These are phyloP conservation scores for Phrynocephalus versicolor DNA, from an alignment of 2,113 vertebrate genomes.

Conservation along the genomic window DNA sequence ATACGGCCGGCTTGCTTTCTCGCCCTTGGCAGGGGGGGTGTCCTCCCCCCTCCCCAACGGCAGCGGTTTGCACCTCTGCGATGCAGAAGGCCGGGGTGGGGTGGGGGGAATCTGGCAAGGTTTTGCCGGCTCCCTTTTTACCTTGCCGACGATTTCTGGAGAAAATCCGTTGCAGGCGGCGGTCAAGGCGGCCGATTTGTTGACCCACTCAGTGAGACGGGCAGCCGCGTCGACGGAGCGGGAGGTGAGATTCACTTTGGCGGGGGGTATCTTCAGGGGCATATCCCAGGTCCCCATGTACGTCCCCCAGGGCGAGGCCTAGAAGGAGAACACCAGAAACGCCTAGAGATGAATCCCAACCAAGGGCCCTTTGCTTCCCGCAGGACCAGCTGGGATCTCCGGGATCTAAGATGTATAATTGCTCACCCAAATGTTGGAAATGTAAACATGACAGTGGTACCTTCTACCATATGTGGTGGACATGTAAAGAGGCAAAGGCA, in stretches of 20 bases:
- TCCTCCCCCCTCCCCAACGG: too few species aligned
- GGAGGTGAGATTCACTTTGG: constrained; percentile 58
- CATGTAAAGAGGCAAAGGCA: too few species aligned
- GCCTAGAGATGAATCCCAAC: not conserved
- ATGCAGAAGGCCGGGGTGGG: too few species aligned
- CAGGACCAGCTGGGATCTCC: too few species aligned
- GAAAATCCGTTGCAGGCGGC: constrained; percentile 67
- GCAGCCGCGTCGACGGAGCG: constrained; percentile 49
- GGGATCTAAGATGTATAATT: too few species aligned
- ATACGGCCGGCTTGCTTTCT: too few species aligned
- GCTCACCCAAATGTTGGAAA: too few species aligned
- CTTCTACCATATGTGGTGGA: too few species aligned
- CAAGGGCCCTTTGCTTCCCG: too few species aligned
- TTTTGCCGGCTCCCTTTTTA: constrained; percentile 6
- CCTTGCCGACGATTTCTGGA: constrained; percentile 66
- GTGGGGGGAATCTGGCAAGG: not conserved
- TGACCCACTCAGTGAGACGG: constrained; percentile 53
- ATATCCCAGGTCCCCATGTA: constrained; percentile 76
- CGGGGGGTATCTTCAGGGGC: constrained; percentile 70
- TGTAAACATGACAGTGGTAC: too few species aligned
- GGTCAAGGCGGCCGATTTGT: constrained; percentile 47
- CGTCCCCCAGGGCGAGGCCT: constrained; percentile 73
- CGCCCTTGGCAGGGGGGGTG: too few species aligned
- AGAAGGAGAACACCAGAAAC: not conserved
- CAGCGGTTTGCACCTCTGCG: too few species aligned